These are phyloP conservation scores for Atractosteus spatula DNA, from an alignment of 2,113 vertebrate species.

Conservation along the genomic window DNA sequence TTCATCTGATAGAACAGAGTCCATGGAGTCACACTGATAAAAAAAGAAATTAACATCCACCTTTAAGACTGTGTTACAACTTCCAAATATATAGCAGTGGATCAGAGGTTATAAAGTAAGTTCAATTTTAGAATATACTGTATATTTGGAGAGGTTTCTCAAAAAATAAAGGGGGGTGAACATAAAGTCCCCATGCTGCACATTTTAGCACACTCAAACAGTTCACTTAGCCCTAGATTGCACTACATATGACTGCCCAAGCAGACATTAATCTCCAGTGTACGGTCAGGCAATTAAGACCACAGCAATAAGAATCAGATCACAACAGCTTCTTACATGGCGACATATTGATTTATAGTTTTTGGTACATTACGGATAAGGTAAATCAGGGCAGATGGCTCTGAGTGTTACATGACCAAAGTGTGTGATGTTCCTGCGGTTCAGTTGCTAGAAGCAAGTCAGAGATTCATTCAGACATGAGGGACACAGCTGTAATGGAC, in stretches of 20 bases:
- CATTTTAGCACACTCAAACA: not conserved
- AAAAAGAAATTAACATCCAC: not conserved
- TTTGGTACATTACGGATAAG: conserved; percentile 28
- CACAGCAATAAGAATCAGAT: conserved; percentile 20
- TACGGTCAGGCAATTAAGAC: conserved; percentile 30
- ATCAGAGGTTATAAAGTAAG: too few relatives aligned
- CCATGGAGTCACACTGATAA: too few relatives aligned
- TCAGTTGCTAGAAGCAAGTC: too few relatives aligned
- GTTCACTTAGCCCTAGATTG: conserved; percentile 9
- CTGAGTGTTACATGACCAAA: conserved; percentile 5
- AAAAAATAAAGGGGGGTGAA: too few relatives aligned
- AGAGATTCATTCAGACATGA: too few relatives aligned
- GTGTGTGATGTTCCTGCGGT: not conserved
- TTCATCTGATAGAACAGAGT: too few relatives aligned
- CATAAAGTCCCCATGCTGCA: too few relatives aligned
- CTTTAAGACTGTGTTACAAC: not conserved
- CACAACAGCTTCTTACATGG: conserved; percentile 28
- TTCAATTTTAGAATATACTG: too few relatives aligned
- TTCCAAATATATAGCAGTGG: too few relatives aligned
- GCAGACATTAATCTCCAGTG: conserved; percentile 24
- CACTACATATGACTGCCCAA: conserved; percentile 18
- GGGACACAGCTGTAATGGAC: too few relatives aligned
- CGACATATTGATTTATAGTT: conserved; percentile 22
- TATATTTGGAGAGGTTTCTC: too few relatives aligned
- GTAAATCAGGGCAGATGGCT: conserved; percentile 20